Percentiles rank a stretch among this genome's conserved stretches.
Evolutionary conservation across 2,113 vertebrate genomes (phyloP).

Genomic region (Ivindomyrus marchei): DNA sequence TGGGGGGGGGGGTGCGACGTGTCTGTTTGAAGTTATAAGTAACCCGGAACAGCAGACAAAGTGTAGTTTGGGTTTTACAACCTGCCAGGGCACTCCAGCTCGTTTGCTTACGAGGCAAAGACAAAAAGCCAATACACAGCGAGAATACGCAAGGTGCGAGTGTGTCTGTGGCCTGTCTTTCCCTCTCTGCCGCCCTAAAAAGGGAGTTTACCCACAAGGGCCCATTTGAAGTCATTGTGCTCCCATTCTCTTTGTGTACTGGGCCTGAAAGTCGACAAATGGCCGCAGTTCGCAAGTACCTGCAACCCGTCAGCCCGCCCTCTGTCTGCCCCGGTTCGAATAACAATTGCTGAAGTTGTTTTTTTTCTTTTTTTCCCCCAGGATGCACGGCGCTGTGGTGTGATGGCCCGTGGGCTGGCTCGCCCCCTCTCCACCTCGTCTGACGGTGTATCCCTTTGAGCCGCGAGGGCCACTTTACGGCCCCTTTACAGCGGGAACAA

Average conservation of each 20-base stretch:
- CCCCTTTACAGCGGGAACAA: slow-evolving; percentile 46
- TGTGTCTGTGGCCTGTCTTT: slow-evolving; percentile 46
- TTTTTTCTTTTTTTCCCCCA: slow-evolving; percentile 42
- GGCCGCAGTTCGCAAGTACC: slow-evolving; percentile 67
- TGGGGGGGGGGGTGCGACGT: background rate
- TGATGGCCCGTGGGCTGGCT: slow-evolving; percentile 28
- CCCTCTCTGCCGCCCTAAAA: slow-evolving; percentile 43
- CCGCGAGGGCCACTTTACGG: slow-evolving; percentile 43
- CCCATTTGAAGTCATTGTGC: slow-evolving; percentile 71
- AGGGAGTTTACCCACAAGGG: slow-evolving; percentile 58
- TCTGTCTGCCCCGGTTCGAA: slow-evolving; percentile 55
- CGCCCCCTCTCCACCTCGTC: slow-evolving; percentile 28
- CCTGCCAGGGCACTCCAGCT: background rate
- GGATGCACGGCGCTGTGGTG: slow-evolving; percentile 48
- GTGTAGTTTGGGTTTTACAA: background rate
- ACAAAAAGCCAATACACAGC: slow-evolving; percentile 58
- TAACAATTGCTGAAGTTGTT: slow-evolving; percentile 55
- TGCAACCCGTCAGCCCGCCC: slow-evolving; percentile 55
- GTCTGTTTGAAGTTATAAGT: slow-evolving; percentile 9
- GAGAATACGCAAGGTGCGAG: slow-evolving; percentile 54
- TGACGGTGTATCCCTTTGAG: slow-evolving; percentile 37
- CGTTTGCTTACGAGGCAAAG: slow-evolving; percentile 21
- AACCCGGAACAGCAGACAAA: background rate
- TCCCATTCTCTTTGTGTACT: slow-evolving; percentile 56
- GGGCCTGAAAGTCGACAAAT: slow-evolving; percentile 58